Base-by-base conservation (phyloP, 2,888 invertebrate genomes). In the Artemia sp. region DNA sequence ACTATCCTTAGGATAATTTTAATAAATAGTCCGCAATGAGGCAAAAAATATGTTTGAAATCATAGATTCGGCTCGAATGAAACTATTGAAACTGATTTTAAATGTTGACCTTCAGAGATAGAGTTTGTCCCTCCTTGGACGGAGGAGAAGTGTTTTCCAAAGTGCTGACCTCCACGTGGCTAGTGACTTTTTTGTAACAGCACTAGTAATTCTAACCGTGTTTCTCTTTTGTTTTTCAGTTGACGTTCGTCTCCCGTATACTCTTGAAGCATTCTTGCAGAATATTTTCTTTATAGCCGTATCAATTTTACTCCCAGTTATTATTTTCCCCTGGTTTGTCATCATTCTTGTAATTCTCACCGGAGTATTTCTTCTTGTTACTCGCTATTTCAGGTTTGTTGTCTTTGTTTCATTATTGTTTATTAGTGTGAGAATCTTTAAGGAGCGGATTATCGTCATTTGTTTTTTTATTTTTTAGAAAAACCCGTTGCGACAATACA, bases 221-320 rank as follows among this genome's bases (percentile, higher is more conserved):
- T 9, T 38, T 66, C 64, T 19, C 9, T 66, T 69, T 14, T 52
- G 14, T 51, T 75, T 79, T 80, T 66, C 75, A 84, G 83, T 84
- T 72, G 84, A 85, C 74, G 78, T 78, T 69, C 78, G 80, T 66
- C 77, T 86, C 72, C 85, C 85, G 0, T 78, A 81, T 73, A 80
- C 80, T 1, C 75, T 82, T 71, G 85, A 85, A 74, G 80, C 80
- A 69, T 80, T 84, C 73, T 74, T 85, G 3, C 83, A 83, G 74
- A 83, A 82, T 74, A 75, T 82, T 66, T 79, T 83, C 73, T 77
- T 81, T 51, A 80, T 82, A 52, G 70, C 79, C 19, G 79, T 81
- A 70, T 79, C 81, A 8, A 74, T 82, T 66, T 74, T 80, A 12
- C 78, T 83, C 69, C 80, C 84, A 66, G 78, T 79, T 67, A 74